Evolutionary conservation across 1,140 invertebrate genomes (phyloP).

Genomic region (Penaeus japonicus): DNA sequence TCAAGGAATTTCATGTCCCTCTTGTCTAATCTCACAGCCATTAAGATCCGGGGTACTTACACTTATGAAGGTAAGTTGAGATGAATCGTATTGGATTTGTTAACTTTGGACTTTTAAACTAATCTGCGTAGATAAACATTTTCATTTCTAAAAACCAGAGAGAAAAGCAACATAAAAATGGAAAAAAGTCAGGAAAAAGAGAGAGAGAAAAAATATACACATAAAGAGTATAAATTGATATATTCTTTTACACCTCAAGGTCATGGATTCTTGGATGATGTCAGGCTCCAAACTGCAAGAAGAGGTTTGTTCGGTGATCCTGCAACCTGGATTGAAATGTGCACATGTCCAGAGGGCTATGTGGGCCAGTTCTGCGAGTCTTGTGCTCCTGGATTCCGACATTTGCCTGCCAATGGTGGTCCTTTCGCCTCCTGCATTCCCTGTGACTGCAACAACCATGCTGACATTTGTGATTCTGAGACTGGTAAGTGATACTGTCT

Average conservation of each 20-base stretch:
- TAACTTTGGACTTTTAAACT: too few relatives aligned
- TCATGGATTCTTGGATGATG: slow-evolving; percentile 86
- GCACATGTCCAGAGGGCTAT: slow-evolving; percentile 91
- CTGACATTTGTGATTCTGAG: slow-evolving; percentile 93
- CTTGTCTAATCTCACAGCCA: slow-evolving; percentile 89
- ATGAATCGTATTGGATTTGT: neutral
- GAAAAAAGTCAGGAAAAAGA: too few relatives aligned
- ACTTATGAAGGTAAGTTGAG: slow-evolving; percentile 71
- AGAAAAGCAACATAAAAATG: too few relatives aligned
- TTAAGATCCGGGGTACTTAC: slow-evolving; percentile 94
- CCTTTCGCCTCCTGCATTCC: slow-evolving; percentile 92
- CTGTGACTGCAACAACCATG: slow-evolving; percentile 95
- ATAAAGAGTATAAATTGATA: too few relatives aligned
- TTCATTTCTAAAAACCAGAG: too few relatives aligned
- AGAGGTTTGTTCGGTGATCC: slow-evolving; percentile 79
- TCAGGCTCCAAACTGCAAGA: slow-evolving; percentile 85
- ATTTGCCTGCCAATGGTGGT: slow-evolving; percentile 87
- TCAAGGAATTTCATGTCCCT: slow-evolving; percentile 89
- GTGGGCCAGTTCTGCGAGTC: slow-evolving; percentile 95
- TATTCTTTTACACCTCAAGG: slow-evolving; percentile 67
- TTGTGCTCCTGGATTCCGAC: slow-evolving; percentile 91
- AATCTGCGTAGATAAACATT: too few relatives aligned
- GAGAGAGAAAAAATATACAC: too few relatives aligned
- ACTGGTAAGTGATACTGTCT: slow-evolving; percentile 72
- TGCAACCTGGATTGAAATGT: slow-evolving; percentile 94